phyloP scores from a whole-genome alignment of 2,888 invertebrate genomes.

The Camptogramma bilineatum region DNA sequence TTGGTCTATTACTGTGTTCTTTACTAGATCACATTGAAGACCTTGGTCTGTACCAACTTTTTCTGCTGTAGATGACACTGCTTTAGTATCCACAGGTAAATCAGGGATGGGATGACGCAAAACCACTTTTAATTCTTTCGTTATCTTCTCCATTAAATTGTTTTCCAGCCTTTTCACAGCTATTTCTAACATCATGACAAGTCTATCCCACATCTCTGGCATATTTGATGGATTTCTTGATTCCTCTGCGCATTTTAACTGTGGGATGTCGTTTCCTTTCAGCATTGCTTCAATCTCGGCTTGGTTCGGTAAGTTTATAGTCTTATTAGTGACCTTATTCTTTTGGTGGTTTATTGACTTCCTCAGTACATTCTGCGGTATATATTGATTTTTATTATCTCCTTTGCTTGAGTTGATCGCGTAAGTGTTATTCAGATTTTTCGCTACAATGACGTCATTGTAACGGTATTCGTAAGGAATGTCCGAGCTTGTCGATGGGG shows the following conservation, averaged over 20 bases:
- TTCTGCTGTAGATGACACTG: conserved; percentile 26
- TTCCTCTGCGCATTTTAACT: conserved; percentile 54
- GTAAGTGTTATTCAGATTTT: conserved; percentile 37
- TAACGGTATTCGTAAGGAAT: conserved; percentile 34
- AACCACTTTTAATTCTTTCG: conserved; percentile 58
- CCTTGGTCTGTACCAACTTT: conserved; percentile 43
- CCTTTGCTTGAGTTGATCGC: conserved; percentile 39
- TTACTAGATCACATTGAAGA: conserved; percentile 66
- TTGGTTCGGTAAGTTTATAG: conserved; percentile 57
- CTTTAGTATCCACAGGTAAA: conserved; percentile 10
- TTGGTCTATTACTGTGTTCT: conserved; percentile 64
- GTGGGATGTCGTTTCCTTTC: conserved; percentile 47
- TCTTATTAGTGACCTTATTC: conserved; percentile 46
- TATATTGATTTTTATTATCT: conserved; percentile 40
- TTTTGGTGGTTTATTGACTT: conserved; percentile 51
- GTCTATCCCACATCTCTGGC: conserved; percentile 63
- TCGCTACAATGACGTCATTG: conserved; percentile 47
- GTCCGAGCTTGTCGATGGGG: conserved; percentile 48
- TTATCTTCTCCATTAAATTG: conserved; percentile 62
- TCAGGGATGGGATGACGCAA: conserved; percentile 18
- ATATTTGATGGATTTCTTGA: conserved; percentile 48
- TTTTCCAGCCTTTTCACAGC: conserved; percentile 65
- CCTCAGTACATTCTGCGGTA: conserved; percentile 48
- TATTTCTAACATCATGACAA: conserved; percentile 60
- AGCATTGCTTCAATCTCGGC: conserved; percentile 54